phyloP scores from a whole-genome alignment of 2,888 invertebrate genomes.

The Drosophila barbarae region DNA sequence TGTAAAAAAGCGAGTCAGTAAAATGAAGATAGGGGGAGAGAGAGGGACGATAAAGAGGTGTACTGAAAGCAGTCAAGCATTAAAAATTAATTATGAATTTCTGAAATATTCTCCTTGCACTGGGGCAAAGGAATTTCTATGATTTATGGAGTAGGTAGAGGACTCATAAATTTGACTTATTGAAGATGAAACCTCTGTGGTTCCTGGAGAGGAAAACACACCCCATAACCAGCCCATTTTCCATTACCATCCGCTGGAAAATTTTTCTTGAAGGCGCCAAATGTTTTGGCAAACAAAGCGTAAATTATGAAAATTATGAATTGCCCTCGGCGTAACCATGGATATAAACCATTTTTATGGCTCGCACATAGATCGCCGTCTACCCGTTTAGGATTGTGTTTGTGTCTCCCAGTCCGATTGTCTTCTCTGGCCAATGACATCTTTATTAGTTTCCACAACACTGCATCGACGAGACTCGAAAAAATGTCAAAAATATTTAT shows the following conservation, averaged over 20 bases:
- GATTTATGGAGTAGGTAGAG: slow-evolving; percentile 63
- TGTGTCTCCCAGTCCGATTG: slow-evolving; percentile 45
- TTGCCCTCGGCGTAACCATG: slow-evolving; percentile 47
- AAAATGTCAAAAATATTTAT: slow-evolving; percentile 65
- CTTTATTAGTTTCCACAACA: slow-evolving; percentile 73
- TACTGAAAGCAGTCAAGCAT: slow-evolving; percentile 64
- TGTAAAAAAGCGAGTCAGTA: slow-evolving; percentile 25
- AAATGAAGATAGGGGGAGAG: slow-evolving; percentile 20
- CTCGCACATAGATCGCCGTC: slow-evolving; percentile 21
- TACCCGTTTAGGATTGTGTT: slow-evolving; percentile 38
- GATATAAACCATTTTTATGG: slow-evolving; percentile 62
- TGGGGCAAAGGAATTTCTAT: slow-evolving; percentile 48
- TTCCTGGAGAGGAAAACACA: slow-evolving; percentile 56
- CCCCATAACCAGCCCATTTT: slow-evolving; percentile 49
- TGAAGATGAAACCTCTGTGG: slow-evolving; percentile 48
- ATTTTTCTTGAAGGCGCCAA: slow-evolving; percentile 59
- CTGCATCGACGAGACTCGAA: slow-evolving; percentile 43
- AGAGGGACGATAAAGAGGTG: slow-evolving; percentile 28
- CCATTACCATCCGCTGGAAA: slow-evolving; percentile 45
- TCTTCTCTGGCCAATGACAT: slow-evolving; percentile 62
- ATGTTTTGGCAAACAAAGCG: slow-evolving; percentile 71
- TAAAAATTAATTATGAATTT: slow-evolving; percentile 71
- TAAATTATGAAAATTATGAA: slow-evolving; percentile 74
- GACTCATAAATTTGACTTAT: slow-evolving; percentile 69
- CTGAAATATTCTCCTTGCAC: slow-evolving; percentile 29